Evolutionary conservation across 2,888 invertebrate genomes (phyloP).

Genomic region (Deilephila porcellus): DNA sequence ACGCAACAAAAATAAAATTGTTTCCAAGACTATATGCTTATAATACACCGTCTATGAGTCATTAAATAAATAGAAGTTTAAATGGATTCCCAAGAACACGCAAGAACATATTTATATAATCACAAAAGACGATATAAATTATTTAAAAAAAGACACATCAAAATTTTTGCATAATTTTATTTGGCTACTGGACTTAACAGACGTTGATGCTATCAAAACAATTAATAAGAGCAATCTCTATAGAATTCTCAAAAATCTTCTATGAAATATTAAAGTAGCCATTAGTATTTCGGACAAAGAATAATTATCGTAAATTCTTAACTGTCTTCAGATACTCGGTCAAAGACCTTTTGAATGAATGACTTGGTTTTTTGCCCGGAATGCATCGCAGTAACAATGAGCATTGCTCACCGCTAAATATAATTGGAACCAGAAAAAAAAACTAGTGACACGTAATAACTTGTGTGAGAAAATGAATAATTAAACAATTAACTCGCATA

Average conservation of each 20-base stretch:
- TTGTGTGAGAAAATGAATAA: neutral
- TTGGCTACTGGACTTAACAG: slow-evolving; percentile 10
- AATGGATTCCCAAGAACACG: neutral
- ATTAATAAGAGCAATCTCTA: slow-evolving; percentile 1
- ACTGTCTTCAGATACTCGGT: slow-evolving; percentile 4
- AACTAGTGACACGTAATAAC: neutral
- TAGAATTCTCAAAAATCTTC: slow-evolving; percentile 6
- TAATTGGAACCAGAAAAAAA: neutral
- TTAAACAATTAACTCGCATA: no score
- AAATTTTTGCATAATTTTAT: slow-evolving; percentile 19
- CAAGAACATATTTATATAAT: neutral
- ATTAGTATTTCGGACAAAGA: neutral
- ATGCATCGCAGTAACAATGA: neutral
- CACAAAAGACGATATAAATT: neutral
- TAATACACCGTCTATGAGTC: neutral
- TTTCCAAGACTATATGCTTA: no score
- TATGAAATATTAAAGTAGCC: neutral
- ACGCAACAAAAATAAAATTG: neutral
- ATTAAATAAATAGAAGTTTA: neutral
- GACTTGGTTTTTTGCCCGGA: neutral
- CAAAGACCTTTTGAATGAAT: slow-evolving; percentile 1
- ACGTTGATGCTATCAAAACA: slow-evolving; percentile 8
- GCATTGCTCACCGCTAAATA: neutral
- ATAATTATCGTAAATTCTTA: slow-evolving; percentile 9
- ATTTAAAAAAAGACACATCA: neutral